Evolutionary conservation across 1,140 invertebrate genomes (phyloP), one percentile per base, ranked within the genome.

Genomic region (Neodiprion pinetum): DNA sequence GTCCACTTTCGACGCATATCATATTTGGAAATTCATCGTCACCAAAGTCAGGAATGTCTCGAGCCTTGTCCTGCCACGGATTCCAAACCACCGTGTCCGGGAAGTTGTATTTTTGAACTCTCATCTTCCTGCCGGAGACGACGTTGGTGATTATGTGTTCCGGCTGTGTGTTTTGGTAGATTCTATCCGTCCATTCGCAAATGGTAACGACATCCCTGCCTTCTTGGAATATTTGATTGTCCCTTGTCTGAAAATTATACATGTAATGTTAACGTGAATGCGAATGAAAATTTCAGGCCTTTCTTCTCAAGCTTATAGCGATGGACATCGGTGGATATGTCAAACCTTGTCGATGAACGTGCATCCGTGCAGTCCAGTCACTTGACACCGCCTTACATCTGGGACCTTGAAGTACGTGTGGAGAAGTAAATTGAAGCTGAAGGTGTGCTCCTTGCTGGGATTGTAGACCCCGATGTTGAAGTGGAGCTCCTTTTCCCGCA

Each of bases 71-170:
- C 69, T 94, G 90, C 97, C 97, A 98, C 5, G 97, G 97, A 91
- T 99, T 98, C 97, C 97, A 99, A 70, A 99, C 92, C 76, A 98
- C 97, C 92, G 96, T 97, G 83, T 97, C 96, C 1, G 96, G 96
- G 85, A 98, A 96, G 89, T 98, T 98, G 84, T 96, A 96, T 86
- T 97, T 98, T 83, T 96, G 94, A 81, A 98, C 93, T 79, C 94
- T 91, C 94, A 97, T 96, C 88, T 96, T 97, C 69, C 95, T 90
- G 9, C 96, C 95, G 74, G 95, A 96, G 11, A 97, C 96, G 28
- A 97, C 96, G 88, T 97, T 97, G 67, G 96, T 96, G 80, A 98
- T 96, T 83, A 96, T 94, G 87, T 97, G 96, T 84, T 97, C 95
- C 80, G 95, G 94, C 77, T 96, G 94, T 28, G 96, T 97, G 84